Percentiles rank a stretch among this genome's conserved stretches.
Evolutionary conservation across 2,113 vertebrate genomes (phyloP).

Genomic region (Oreochromis niloticus): DNA sequence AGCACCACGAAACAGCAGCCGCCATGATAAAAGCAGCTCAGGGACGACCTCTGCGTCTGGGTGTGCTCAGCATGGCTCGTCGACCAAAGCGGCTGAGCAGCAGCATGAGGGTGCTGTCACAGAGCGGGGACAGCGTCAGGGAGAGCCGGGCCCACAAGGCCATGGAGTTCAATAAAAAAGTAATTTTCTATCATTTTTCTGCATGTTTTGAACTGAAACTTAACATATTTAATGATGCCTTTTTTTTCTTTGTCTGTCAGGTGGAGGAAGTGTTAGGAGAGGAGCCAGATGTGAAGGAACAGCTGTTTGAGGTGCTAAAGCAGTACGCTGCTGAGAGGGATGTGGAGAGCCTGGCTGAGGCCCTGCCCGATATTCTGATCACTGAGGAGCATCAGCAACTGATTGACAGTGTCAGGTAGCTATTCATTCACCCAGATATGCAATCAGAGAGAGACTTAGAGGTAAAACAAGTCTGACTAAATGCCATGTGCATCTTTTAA

Average conservation of each 20-base stretch:
- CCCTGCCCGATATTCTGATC: constrained; percentile 81
- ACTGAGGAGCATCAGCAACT: constrained; percentile 81
- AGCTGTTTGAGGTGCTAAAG: constrained; percentile 83
- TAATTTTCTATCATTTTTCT: constrained; percentile 11
- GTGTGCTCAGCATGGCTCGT: constrained; percentile 78
- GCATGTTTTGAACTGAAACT: background rate
- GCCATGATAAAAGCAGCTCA: constrained; percentile 76
- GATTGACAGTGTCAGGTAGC: constrained; percentile 92
- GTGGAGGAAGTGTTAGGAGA: constrained; percentile 86
- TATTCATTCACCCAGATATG: background rate
- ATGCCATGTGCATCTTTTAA: background rate
- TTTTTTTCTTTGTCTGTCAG: constrained; percentile 58
- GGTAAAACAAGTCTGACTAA: background rate
- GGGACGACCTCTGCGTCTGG: constrained; percentile 71
- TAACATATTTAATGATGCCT: constrained; percentile 26
- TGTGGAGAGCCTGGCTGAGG: constrained; percentile 82
- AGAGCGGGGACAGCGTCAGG: constrained; percentile 66
- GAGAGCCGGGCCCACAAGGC: constrained; percentile 86
- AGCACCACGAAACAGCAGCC: constrained; percentile 63
- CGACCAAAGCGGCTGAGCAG: constrained; percentile 67
- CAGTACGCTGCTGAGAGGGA: constrained; percentile 85
- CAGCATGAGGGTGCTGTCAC: constrained; percentile 76
- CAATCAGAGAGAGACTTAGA: background rate
- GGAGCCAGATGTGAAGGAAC: constrained; percentile 83
- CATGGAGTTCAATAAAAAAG: constrained; percentile 88